These are phyloP conservation scores for Brachyhypopomus occidentalis DNA, from an alignment of 2,113 vertebrate genomes.

Conservation along the genomic window DNA sequence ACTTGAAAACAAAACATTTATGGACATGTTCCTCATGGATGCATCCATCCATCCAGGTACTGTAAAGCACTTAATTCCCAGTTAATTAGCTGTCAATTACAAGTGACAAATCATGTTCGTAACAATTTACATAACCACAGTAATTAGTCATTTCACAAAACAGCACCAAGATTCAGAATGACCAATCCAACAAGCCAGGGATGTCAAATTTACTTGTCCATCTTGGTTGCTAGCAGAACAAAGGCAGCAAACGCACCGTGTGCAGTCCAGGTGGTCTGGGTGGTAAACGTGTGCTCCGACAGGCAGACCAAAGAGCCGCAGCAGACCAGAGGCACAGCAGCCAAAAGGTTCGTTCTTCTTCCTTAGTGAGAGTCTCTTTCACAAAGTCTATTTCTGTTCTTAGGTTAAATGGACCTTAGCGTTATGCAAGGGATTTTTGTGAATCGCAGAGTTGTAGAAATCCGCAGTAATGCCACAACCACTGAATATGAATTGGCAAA, in stretches of 20 bases:
- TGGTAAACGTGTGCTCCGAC: no score
- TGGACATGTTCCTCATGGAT: not conserved
- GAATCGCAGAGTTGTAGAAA: not conserved
- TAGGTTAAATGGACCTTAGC: no score
- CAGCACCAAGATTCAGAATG: not conserved
- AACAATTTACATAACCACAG: no score
- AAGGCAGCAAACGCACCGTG: no score
- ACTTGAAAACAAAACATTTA: slow-evolving; percentile 19
- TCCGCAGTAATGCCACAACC: not conserved
- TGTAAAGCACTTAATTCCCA: not conserved
- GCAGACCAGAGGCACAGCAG: no score
- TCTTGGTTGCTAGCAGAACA: not conserved
- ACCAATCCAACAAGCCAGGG: not conserved
- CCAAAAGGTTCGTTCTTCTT: no score
- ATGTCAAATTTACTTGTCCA: not conserved
- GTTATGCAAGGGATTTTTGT: no score
- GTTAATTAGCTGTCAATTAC: not conserved
- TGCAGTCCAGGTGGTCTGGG: no score
- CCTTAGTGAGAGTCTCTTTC: no score
- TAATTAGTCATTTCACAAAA: not conserved
- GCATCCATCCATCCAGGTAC: not conserved
- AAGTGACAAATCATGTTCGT: not conserved
- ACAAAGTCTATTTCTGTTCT: no score
- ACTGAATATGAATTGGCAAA: not conserved
- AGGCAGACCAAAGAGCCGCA: no score